Evolutionary conservation across 2,797 vertebrate species (phyloP).

Genomic region (Typhlichthys eigenmanni): DNA sequence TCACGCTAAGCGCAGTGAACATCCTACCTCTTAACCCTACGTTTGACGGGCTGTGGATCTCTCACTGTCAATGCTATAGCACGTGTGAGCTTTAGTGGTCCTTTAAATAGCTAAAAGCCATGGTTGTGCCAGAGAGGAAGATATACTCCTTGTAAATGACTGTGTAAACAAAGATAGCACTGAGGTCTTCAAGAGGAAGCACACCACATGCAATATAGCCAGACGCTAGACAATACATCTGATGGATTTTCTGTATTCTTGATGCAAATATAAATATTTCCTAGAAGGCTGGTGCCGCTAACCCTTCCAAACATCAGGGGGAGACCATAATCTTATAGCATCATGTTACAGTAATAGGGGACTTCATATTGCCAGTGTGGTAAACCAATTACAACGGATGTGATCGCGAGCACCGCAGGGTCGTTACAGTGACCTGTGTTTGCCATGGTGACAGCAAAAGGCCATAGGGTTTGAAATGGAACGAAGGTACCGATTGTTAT

Average conservation of each 20-base stretch:
- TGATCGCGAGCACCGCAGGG: constrained; percentile 23
- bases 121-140: background rate
- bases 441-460: constrained; percentile 45
- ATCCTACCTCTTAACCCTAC: no score
- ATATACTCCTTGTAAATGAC: constrained; percentile 21
- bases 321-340: constrained; percentile 32
- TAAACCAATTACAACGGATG: constrained; percentile 56
- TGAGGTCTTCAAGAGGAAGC: background rate
- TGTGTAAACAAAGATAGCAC: constrained; percentile 19
- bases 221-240: background rate
- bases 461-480: constrained; percentile 16
- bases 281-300: constrained; percentile 3
- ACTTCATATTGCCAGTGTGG: constrained; percentile 29
- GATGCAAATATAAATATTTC: background rate
- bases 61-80: no score
- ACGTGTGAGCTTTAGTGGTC: no score
- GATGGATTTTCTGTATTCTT: no score
- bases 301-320: constrained; percentile 21
- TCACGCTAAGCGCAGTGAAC: no score
- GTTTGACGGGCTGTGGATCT: no score
- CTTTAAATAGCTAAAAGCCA: no score
- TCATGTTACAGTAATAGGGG: constrained; percentile 35
- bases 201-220: background rate
- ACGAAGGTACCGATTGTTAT: constrained; percentile 60
- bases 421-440: constrained; percentile 49